Percentiles rank a stretch among this genome's conserved stretches.
phyloP scores from a whole-genome alignment of 1,140 invertebrate species.

The Tribolium madens region DNA sequence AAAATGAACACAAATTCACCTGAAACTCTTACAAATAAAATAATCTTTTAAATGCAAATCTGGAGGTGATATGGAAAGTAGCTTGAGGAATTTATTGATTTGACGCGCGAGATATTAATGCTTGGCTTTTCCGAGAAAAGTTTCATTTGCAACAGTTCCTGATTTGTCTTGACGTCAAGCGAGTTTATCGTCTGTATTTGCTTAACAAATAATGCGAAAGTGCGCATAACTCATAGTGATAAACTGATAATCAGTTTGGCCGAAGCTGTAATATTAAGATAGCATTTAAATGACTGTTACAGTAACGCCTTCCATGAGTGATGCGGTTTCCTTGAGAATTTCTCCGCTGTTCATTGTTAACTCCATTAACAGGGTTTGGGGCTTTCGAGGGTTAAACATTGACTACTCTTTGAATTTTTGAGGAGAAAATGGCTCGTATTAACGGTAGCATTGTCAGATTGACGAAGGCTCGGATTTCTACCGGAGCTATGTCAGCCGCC shows the following conservation, averaged over 20 bases:
- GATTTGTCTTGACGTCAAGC: conserved; percentile 14
- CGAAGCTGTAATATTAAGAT: conserved; percentile 39
- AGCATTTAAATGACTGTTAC: conserved; percentile 29
- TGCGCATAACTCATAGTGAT: conserved; percentile 35
- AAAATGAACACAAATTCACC: conserved; percentile 39
- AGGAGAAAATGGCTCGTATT: conserved; percentile 26
- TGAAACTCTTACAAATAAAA: conserved; percentile 35
- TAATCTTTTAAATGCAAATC: conserved; percentile 38
- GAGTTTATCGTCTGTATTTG: conserved; percentile 28
- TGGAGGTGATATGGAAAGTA: conserved; percentile 9
- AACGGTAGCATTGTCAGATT: conserved; percentile 19
- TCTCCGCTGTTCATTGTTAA: conserved; percentile 2
- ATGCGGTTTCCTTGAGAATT: conserved; percentile 33
- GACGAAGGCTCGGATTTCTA: conserved; percentile 23
- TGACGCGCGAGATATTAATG: conserved; percentile 1
- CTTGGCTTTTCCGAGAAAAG: conserved; percentile 17
- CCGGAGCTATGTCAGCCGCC: conserved; percentile 23
- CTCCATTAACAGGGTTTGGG: conserved; percentile 4
- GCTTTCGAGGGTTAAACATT: conserved; percentile 5
- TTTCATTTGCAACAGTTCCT: conserved; percentile 30
- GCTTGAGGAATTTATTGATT: conserved; percentile 29
- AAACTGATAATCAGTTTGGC: conserved; percentile 23
- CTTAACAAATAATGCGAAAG: conserved; percentile 32
- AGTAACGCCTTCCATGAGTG: conserved; percentile 33
- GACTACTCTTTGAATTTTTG: conserved; percentile 18